Evolutionary conservation across 1,140 invertebrate species (phyloP), one percentile per base, ranked within the genome.

Genomic region (Dysdera silvatica): DNA sequence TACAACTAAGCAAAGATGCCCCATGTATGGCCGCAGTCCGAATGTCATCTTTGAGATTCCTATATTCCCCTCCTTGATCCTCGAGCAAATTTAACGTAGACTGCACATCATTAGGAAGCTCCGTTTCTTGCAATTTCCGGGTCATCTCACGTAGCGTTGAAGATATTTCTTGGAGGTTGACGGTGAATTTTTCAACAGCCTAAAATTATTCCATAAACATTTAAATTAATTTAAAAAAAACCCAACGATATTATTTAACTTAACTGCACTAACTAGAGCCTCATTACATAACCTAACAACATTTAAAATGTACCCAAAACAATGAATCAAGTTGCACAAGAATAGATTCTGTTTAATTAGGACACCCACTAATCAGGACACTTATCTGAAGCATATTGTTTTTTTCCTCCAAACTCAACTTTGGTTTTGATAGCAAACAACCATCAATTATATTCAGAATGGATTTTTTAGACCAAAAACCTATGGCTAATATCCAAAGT

Each of bases 131-230:
- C 31, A 95, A 84, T 65, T 85, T 83, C 73, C 86, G 82, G 59
- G 90, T 93, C 74, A 93, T 94, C 59, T 85, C 83, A 74, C 89
- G 86, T 66, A 95, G 76, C 63, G 87, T 84, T 53, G 84, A 80
- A 8, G 91, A 91, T 23, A 96, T 90, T 71, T 91, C 85, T 72
- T 88, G 86, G 54, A 89, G 93, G 74, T 92, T 84, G 33, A 83
- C 84, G 35, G 90, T 93, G 80, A 97, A 97, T 74, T 93, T 91
- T 75, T 96, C 94, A 69, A 96, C 83, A 54, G 88, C 89, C 91
- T 95, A 43, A 64, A 29, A 40, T 35, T n/a, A 43, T 12, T 57
- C n/a, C 26, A 10, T n/a, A 52, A 18, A 7, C 18, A 7, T 45
- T 20, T 7, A 45, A 8, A 45, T 45, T 8, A 20, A 10, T 45